Evolutionary conservation across 64 coral and sea anemone species (phyloP).

Genomic region (Porites australiensis): DNA sequence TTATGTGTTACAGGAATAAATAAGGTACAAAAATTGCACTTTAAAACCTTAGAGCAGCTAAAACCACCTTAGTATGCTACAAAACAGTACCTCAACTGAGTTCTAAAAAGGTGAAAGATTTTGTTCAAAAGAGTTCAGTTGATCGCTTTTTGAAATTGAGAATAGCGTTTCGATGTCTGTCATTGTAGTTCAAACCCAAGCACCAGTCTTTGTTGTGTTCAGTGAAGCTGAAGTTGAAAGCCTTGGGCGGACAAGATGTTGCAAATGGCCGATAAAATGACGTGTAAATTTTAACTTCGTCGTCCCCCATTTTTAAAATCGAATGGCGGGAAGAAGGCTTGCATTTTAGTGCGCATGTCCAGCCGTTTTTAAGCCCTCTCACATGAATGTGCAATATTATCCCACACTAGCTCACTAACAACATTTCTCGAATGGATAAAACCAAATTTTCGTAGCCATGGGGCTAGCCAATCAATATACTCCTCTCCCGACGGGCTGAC

Average conservation of each 20-base stretch:
- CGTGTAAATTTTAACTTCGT: background rate
- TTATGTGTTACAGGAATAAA: background rate
- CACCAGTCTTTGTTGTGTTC: background rate
- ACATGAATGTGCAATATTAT: too few species aligned
- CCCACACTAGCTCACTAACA: too few species aligned
- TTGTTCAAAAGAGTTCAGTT: background rate
- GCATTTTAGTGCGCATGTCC: background rate
- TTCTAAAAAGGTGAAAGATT: background rate
- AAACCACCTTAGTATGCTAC: background rate
- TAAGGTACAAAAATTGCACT: background rate
- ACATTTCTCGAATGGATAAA: too few species aligned
- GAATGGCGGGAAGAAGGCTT: background rate
- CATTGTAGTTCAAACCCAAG: too few species aligned
- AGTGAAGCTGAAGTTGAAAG: too few species aligned
- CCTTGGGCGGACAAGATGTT: background rate
- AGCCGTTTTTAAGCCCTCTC: constrained; percentile 14
- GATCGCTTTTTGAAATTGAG: background rate
- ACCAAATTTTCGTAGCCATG: too few species aligned
- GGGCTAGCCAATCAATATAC: too few species aligned
- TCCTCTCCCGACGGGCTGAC: too few species aligned
- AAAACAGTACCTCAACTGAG: background rate
- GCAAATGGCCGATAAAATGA: background rate
- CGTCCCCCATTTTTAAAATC: constrained; percentile 13
- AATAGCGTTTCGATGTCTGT: background rate
- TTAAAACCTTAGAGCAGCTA: background rate